Percentiles rank a stretch among this genome's conserved stretches.
phyloP scores from a whole-genome alignment of 2,113 vertebrate species.

The Agelaius phoeniceus region DNA sequence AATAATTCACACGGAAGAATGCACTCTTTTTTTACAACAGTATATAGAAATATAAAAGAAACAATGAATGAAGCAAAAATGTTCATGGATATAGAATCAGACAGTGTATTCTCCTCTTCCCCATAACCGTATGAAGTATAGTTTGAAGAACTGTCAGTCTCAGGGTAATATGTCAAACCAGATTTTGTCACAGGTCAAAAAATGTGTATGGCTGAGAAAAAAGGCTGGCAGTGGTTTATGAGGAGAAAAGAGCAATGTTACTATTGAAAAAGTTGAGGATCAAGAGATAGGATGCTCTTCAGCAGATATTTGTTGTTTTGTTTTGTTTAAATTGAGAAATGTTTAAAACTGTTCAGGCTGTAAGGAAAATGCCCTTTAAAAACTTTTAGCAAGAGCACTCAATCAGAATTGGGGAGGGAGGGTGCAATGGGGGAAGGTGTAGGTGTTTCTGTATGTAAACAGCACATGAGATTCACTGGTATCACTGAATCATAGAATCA shows the following conservation, averaged over 20 bases:
- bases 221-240: not conserved
- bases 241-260: not conserved
- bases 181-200: constrained; percentile 31
- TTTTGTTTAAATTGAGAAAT: not conserved
- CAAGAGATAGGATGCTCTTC: not conserved
- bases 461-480: not conserved
- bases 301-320: not conserved
- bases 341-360: not conserved
- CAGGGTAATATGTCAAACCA: not conserved
- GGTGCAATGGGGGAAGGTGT: rapidly evolving
- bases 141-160: constrained; percentile 5
- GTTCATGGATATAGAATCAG: not conserved
- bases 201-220: not conserved
- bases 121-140: not conserved
- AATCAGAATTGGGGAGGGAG: not conserved
- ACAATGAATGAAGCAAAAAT: not conserved
- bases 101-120: not conserved
- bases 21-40: not conserved
- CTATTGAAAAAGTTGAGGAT: not conserved
- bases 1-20: not conserved
- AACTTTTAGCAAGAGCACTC: not conserved
- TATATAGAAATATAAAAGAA: not conserved
- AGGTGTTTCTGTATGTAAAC: not conserved
- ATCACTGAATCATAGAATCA: no score
- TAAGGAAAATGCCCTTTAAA: not conserved